phyloP scores from a whole-genome alignment of 2,888 invertebrate genomes.

The Nomada flava region DNA sequence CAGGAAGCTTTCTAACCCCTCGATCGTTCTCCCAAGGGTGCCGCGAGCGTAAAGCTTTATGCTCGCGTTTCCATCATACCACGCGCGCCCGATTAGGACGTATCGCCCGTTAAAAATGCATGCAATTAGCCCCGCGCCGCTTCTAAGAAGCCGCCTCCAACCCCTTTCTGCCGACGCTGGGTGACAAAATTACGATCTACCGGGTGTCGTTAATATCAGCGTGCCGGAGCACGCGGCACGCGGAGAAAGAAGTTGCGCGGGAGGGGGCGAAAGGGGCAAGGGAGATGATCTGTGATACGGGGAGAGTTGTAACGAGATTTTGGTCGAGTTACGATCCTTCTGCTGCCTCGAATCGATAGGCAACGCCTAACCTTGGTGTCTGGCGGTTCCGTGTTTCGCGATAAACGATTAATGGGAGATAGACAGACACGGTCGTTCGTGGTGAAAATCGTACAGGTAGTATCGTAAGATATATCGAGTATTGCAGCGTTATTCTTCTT shows the following conservation, averaged over 20 bases:
- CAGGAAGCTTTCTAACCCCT: background rate
- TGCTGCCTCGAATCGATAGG: conserved; percentile 68
- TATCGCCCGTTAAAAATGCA: conserved; percentile 81
- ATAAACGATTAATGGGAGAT: conserved; percentile 62
- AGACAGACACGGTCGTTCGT: conserved; percentile 24
- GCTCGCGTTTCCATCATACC: conserved; percentile 77
- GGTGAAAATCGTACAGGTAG: background rate
- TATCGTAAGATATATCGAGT: too few relatives aligned
- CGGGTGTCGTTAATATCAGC: conserved; percentile 81
- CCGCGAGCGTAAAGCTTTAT: conserved; percentile 69
- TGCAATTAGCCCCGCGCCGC: conserved; percentile 78
- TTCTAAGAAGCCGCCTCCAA: conserved; percentile 48
- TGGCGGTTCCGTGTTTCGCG: conserved; percentile 65
- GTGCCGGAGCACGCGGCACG: conserved; percentile 52
- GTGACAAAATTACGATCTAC: conserved; percentile 83
- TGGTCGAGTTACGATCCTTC: conserved; percentile 66
- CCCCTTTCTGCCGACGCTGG: conserved; percentile 69
- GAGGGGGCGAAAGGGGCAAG: conserved; percentile 5
- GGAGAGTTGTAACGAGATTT: conserved; percentile 72
- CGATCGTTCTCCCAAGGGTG: conserved; percentile 63
- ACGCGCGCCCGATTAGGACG: conserved; percentile 80
- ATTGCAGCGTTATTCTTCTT: too few relatives aligned
- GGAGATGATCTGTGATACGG: conserved; percentile 75
- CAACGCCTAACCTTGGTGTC: conserved; percentile 68
- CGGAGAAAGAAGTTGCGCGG: conserved; percentile 34